phyloP scores from a whole-genome alignment of 2,113 vertebrate species.

The Periophthalmus modestus region DNA sequence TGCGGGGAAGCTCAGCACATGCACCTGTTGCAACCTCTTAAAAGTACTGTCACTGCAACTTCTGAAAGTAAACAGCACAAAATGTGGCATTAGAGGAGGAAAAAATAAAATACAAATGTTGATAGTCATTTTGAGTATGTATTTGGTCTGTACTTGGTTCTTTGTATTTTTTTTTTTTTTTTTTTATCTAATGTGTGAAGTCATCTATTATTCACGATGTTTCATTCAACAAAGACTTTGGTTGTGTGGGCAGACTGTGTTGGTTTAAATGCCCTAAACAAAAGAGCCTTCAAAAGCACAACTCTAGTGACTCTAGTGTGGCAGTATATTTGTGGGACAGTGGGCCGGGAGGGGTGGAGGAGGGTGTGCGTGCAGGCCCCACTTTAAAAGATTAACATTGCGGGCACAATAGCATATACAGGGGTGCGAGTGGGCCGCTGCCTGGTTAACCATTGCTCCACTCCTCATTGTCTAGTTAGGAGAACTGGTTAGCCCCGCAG shows the following conservation, averaged over 20 bases:
- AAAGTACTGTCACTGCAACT: constrained; percentile 11
- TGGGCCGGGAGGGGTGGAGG: constrained; percentile 51
- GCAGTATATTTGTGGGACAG: constrained; percentile 69
- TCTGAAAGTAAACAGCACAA: neutral
- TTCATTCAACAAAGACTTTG: constrained; percentile 41
- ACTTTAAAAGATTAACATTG: constrained; percentile 73
- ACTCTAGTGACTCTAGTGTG: constrained; percentile 64
- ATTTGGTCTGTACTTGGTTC: constrained; percentile 14
- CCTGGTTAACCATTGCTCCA: constrained; percentile 74
- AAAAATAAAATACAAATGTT: neutral
- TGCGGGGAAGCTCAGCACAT: constrained; percentile 3
- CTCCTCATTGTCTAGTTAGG: constrained; percentile 75
- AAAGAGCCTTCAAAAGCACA: constrained; percentile 65
- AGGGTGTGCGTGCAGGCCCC: constrained; percentile 37
- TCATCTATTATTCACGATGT: constrained; percentile 53
- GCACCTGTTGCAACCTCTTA: constrained; percentile 35
- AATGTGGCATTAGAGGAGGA: neutral
- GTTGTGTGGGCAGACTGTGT: constrained; percentile 27
- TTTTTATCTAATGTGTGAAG: constrained; percentile 23
- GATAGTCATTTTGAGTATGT: neutral
- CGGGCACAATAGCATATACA: constrained; percentile 63
- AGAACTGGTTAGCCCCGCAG: constrained; percentile 52
- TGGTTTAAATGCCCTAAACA: constrained; percentile 33
- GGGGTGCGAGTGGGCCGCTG: constrained; percentile 60
- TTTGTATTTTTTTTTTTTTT: constrained; percentile 13